phyloP scores from a whole-genome alignment of 35 echinoderm and acorn worm genomes.

The Heliocidaris tuberculata region DNA sequence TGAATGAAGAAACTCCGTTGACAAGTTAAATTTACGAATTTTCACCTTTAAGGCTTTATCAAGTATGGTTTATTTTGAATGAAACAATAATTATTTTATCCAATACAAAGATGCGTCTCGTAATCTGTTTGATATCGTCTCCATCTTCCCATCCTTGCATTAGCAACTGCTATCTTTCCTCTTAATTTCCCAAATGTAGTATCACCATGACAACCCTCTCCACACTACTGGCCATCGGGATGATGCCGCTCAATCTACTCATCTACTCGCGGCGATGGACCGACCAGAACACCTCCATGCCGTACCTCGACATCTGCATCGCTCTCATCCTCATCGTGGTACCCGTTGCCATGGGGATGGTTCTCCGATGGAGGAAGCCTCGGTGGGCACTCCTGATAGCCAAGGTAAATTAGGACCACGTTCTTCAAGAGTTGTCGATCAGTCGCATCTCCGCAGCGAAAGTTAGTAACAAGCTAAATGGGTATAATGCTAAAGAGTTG shows the following conservation, averaged over 20 bases:
- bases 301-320: constrained; percentile 74
- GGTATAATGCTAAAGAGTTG: no score
- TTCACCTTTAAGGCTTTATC: no score
- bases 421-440: no score
- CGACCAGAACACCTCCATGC: constrained; percentile 59
- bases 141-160: no score
- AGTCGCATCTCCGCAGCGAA: no score
- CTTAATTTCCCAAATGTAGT: constrained; percentile 31
- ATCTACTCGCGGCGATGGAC: constrained; percentile 93
- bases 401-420: constrained; percentile 37
- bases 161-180: not conserved
- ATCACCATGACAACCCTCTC: constrained; percentile 92
- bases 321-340: constrained; percentile 69
- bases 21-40: no score
- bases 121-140: no score
- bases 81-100: no score
- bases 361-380: constrained; percentile 62
- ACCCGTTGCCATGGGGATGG: constrained; percentile 78
- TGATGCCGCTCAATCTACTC: constrained; percentile 92
- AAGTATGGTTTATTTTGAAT: no score
- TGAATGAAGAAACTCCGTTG: no score
- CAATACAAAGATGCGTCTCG: no score
- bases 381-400: constrained; percentile 51
- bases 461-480: no score
- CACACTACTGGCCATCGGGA: constrained; percentile 66